Conservation (phyloP, 2,113 vertebrate genomes). For the Uria lomvia region DNA sequence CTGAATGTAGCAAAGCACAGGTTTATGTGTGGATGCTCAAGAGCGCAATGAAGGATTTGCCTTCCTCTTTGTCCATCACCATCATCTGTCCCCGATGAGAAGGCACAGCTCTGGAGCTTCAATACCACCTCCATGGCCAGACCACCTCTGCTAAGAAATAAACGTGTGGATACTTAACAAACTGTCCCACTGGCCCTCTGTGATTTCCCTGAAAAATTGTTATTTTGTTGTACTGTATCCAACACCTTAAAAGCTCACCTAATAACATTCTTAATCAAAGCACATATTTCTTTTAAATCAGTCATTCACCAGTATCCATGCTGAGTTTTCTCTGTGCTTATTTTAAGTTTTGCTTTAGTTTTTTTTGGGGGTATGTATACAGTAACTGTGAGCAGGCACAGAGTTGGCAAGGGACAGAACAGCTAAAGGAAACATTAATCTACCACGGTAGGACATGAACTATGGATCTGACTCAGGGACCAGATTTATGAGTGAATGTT, state of each 20-base stretch:
- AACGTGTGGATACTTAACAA: not conserved
- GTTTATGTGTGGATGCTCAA: not conserved
- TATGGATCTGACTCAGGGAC: conserved; percentile 30
- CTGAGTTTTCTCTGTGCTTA: not conserved
- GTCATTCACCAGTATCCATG: not conserved
- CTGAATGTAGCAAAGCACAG: not conserved
- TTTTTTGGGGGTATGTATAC: not conserved
- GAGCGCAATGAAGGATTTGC: not conserved
- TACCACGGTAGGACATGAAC: not conserved
- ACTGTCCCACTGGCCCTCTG: not conserved
- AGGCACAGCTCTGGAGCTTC: not conserved
- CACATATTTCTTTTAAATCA: not conserved
- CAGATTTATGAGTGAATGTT: conserved; percentile 2
- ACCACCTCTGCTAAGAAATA: not conserved
- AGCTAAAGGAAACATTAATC: not conserved
- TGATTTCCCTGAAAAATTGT: not conserved
- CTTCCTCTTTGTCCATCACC: not conserved
- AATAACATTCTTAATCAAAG: not conserved
- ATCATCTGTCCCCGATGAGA: not conserved
- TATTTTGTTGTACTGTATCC: not conserved
- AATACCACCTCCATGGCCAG: not conserved
- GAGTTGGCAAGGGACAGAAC: not conserved
- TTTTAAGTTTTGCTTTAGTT: not conserved
- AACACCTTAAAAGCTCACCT: not conserved
- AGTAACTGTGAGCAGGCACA: not conserved